These are phyloP conservation scores for Drosophila paulistorum DNA, from an alignment of 1,140 invertebrate species.

Conservation along the genomic window DNA sequence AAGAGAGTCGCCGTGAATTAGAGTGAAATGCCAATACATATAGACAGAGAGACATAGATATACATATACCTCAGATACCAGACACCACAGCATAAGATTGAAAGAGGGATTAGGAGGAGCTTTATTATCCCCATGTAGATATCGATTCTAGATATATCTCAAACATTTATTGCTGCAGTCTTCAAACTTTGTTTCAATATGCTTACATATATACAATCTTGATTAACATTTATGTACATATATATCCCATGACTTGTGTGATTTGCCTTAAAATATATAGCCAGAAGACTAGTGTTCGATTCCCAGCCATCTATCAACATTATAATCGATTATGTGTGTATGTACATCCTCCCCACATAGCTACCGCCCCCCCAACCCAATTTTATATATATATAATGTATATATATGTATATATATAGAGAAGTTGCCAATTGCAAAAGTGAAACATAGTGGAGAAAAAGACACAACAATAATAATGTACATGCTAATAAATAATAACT, in stretches of 20 bases:
- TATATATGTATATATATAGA: slow-evolving; percentile 2
- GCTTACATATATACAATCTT: slow-evolving; percentile 20
- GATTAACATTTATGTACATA: slow-evolving; percentile 14
- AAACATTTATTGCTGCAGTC: slow-evolving; percentile 12
- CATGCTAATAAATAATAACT: neutral
- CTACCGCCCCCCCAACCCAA: neutral
- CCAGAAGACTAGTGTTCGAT: slow-evolving; percentile 45
- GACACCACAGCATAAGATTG: too few relatives aligned
- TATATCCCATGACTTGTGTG: slow-evolving; percentile 55
- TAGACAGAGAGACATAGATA: too few relatives aligned
- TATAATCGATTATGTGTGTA: neutral
- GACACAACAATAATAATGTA: slow-evolving; percentile 9
- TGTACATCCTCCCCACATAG: neutral
- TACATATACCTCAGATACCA: too few relatives aligned
- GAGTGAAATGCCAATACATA: slow-evolving; percentile 1
- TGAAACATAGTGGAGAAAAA: neutral
- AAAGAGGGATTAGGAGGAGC: neutral
- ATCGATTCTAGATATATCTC: neutral
- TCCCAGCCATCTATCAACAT: neutral
- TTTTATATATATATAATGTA: too few relatives aligned
- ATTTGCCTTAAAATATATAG: slow-evolving; percentile 72
- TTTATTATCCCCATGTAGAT: neutral
- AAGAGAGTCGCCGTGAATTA: neutral
- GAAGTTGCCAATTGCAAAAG: slow-evolving; percentile 2
- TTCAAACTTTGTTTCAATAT: slow-evolving; percentile 38